Conservation (phyloP, 2,113 vertebrate genomes). For the Coregonus clupeaformis region DNA sequence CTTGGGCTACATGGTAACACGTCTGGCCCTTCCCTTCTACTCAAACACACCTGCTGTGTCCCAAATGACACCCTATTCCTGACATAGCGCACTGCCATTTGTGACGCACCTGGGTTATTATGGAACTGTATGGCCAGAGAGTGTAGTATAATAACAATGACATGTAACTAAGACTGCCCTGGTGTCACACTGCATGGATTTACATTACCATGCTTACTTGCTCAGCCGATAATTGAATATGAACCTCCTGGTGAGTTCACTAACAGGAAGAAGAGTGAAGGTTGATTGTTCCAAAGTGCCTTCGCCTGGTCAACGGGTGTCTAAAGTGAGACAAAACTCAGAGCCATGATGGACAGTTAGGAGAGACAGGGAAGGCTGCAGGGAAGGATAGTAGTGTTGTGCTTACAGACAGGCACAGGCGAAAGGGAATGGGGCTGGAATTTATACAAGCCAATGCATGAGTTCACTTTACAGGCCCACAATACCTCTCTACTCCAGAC, state of each 20-base stretch:
- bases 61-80: too few relatives aligned
- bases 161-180: too few relatives aligned
- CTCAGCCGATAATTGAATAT: conserved; percentile 1
- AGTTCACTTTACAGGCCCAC: conserved; percentile 27
- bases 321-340: neutral
- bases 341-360: neutral
- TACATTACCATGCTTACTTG: neutral
- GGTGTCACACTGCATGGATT: neutral
- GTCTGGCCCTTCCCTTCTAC: too few relatives aligned
- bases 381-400: neutral
- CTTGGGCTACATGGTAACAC: too few relatives aligned
- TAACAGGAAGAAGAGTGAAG: neutral
- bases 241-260: conserved; percentile 22
- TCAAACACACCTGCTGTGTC: too few relatives aligned
- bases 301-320: neutral
- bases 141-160: too few relatives aligned
- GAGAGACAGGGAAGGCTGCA: neutral
- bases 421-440: conserved; percentile 15
- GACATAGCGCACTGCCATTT: too few relatives aligned
- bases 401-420: conserved; percentile 42
- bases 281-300: neutral
- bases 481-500: conserved; percentile 22
- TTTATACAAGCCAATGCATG: conserved; percentile 7
- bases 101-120: too few relatives aligned
- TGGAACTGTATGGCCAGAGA: too few relatives aligned